A percentile compares a stretch with the other conserved stretches of the same genome.
Evolutionary conservation across 2,797 vertebrate species (phyloP).

Genomic region (Hippopotamyrus pictus): DNA sequence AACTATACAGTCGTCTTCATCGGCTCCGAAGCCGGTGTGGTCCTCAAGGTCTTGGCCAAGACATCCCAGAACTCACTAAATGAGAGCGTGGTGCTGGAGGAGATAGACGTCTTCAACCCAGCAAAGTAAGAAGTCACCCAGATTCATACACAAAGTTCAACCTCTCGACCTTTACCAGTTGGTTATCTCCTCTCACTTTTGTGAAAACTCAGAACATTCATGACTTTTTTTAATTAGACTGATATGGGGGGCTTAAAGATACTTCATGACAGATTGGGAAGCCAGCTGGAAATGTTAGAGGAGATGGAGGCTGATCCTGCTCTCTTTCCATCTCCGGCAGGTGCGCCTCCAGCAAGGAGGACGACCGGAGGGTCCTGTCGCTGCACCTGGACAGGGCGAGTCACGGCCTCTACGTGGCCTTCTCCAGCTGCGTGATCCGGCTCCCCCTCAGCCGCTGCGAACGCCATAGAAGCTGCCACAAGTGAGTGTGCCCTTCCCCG

Average conservation of each 20-base stretch:
- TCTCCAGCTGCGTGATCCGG: slow-evolving; percentile 87
- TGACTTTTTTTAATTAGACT: neutral
- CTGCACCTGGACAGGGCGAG: slow-evolving; percentile 89
- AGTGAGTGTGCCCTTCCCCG: slow-evolving; percentile 60
- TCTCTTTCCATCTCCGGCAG: slow-evolving; percentile 49
- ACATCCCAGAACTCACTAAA: slow-evolving; percentile 76
- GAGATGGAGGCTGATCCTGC: neutral
- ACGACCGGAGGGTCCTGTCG: slow-evolving; percentile 81
- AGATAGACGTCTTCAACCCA: slow-evolving; percentile 92
- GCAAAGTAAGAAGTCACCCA: slow-evolving; percentile 74
- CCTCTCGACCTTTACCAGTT: neutral
- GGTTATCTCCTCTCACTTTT: neutral
- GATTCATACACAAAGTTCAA: neutral
- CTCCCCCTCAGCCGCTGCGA: slow-evolving; percentile 92
- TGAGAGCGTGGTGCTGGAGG: slow-evolving; percentile 90
- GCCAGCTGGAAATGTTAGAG: neutral
- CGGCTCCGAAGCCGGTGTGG: slow-evolving; percentile 86
- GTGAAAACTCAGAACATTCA: neutral
- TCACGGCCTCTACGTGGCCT: slow-evolving; percentile 87
- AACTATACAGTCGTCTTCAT: slow-evolving; percentile 95
- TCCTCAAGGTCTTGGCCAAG: slow-evolving; percentile 95
- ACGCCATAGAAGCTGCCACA: slow-evolving; percentile 85
- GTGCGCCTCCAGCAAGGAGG: slow-evolving; percentile 79
- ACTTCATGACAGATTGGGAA: neutral
- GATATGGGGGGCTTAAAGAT: neutral